Base-by-base conservation (phyloP, 2,113 vertebrate species). In the Pangasianodon gigas region DNA sequence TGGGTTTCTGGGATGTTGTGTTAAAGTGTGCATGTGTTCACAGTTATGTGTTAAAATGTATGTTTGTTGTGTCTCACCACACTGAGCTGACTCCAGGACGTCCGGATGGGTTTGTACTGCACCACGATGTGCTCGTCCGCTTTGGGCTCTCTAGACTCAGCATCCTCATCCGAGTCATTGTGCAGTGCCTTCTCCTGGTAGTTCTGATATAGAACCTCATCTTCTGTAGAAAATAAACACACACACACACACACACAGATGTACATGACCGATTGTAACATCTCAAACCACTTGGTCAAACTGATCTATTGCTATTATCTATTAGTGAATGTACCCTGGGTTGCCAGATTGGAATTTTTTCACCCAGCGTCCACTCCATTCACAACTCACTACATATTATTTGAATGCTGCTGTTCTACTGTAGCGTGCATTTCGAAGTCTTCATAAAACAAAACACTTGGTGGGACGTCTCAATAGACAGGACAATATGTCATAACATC, bases 151-250 rank as follows among this genome's bases (percentile, higher is more conserved):
- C 91, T 96, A 19, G 94, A 93, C 93, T 99, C 97, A 0, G 94
- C 91, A 26, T 99, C 98, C 83, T 99, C 98, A 92, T 99, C 98
- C 0, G 98, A 99, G 93, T 99, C 98, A 46, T 97, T 97, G 83
- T 98, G 98, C 86, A 99, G 95, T 14, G 97, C 98, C 92, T 98
- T 99, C 92, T 99, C 98, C 94, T 99, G 97, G 93, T 99, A 99
- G 95, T 99, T 99, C 95, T 99, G 98, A 94, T 99, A 99, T 26
- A 99, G 93, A 1, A 97, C 97, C 84, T 98, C 97, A 16, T 98
- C 98, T 94, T 98, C 98, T 99, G 93, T 56, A 93, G 91, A 16
- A 83, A 65, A 37, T 26, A 90, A 44, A 92, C 24, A 88, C 77
- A 89, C 13, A 26, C 19, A 84, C n/a, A 88, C 75, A 81, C 32